phyloP scores from a whole-genome alignment of 2,888 invertebrate species.

The Aelia acuminata region DNA sequence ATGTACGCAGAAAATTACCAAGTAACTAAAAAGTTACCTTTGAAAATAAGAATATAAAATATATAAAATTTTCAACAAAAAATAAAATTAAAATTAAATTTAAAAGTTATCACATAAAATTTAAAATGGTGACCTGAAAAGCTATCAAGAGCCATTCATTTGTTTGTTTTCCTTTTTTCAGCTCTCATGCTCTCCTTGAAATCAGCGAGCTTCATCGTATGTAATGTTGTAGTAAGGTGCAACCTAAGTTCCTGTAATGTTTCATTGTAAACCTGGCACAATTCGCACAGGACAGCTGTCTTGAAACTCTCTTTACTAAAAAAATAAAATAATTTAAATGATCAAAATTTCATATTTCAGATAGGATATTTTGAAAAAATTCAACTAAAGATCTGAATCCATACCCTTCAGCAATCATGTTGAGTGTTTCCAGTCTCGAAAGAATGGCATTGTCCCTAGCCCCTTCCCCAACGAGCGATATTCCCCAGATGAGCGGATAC shows the following conservation, averaged over 20 bases:
- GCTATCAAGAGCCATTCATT: background rate
- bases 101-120: background rate
- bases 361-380: no score
- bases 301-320: constrained; percentile 66
- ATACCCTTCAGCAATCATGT: constrained; percentile 71
- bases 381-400: constrained; percentile 39
- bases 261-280: constrained; percentile 69
- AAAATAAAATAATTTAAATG: no score
- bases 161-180: background rate
- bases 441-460: constrained; percentile 68
- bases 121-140: background rate
- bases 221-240: constrained; percentile 68
- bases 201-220: constrained; percentile 54
- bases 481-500: constrained; percentile 72
- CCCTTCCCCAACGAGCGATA: constrained; percentile 70
- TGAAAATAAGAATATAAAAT: background rate
- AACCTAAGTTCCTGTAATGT: constrained; percentile 70
- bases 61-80: background rate
- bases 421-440: constrained; percentile 71
- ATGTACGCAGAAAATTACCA: background rate
- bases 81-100: background rate
- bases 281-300: constrained; percentile 67
- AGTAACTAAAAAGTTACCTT: background rate
- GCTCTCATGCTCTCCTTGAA: constrained; percentile 46
- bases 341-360: no score